Evolutionary conservation across 2,888 invertebrate genomes (phyloP).

Genomic region (Phyllotreta striolata): DNA sequence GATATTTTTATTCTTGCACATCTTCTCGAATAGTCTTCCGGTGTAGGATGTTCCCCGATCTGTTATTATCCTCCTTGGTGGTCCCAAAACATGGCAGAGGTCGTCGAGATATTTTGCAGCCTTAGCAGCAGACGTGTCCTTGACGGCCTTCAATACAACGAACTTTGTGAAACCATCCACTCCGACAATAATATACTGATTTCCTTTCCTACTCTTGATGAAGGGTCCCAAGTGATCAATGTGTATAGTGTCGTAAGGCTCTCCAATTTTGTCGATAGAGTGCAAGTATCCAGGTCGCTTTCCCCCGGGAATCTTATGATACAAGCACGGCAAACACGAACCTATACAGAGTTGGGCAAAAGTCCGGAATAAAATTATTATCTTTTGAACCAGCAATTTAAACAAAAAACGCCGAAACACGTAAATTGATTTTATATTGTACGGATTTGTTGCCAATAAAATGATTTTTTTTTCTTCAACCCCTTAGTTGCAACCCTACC

Average conservation of each 20-base stretch:
- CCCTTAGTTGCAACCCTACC: no score
- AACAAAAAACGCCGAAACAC: no score
- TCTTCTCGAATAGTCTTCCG: background rate
- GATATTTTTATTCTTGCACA: background rate
- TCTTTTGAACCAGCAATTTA: no score
- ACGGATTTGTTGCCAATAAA: no score
- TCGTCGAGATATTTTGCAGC: background rate
- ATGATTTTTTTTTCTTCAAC: no score
- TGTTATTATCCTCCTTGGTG: constrained; percentile 23
- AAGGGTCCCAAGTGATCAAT: constrained; percentile 25
- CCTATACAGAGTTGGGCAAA: no score
- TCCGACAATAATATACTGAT: constrained; percentile 40
- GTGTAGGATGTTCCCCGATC: constrained; percentile 26
- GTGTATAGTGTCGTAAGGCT: constrained; percentile 17
- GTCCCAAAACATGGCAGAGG: constrained; percentile 20
- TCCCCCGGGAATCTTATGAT: background rate
- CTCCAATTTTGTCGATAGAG: background rate
- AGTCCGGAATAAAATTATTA: no score
- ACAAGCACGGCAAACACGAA: constrained; percentile 41
- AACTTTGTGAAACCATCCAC: constrained; percentile 33
- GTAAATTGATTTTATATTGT: no score
- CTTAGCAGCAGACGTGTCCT: background rate
- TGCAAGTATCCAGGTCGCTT: background rate
- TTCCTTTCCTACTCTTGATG: constrained; percentile 2
- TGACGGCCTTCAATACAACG: background rate